A percentile compares a stretch with the other conserved stretches of the same genome.
Conservation (phyloP, 2,888 invertebrate genomes). For the Hirtodrosophila cameraria region DNA sequence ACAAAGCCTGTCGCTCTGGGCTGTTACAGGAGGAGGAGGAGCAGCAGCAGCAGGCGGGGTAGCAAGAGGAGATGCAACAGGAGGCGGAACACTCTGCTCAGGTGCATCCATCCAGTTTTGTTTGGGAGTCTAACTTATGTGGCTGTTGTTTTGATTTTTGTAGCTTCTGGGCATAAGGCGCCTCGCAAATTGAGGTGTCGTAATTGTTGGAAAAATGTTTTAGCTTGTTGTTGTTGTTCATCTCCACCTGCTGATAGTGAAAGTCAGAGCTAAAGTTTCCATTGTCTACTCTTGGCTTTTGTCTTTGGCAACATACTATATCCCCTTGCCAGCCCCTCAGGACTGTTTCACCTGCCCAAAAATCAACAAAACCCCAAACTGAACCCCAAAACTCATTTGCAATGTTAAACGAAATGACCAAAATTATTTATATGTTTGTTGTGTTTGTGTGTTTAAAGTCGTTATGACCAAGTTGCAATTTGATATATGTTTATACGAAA, state of each 20-base stretch:
- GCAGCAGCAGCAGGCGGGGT: too few species aligned
- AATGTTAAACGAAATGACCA: constrained; percentile 57
- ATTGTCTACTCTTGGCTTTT: constrained; percentile 45
- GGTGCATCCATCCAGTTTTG: constrained; percentile 7
- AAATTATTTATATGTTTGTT: constrained; percentile 21
- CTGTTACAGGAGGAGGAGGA: constrained; percentile 5
- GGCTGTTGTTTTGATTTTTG: constrained; percentile 62
- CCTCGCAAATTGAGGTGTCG: constrained; percentile 72
- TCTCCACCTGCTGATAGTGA: constrained; percentile 66
- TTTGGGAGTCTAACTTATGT: constrained; percentile 31
- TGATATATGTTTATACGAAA: not conserved
- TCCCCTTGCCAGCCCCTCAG: constrained; percentile 42
- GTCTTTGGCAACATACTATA: too few species aligned
- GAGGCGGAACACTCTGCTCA: constrained; percentile 32
- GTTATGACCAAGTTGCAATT: not conserved
- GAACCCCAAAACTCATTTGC: constrained; percentile 53
- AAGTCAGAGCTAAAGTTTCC: constrained; percentile 63
- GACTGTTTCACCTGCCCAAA: constrained; percentile 24
- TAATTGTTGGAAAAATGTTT: constrained; percentile 63
- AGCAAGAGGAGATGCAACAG: constrained; percentile 14
- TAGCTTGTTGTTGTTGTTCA: constrained; percentile 40
- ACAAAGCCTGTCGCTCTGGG: constrained; percentile 31
- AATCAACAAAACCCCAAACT: not conserved
- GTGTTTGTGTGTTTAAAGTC: not conserved
- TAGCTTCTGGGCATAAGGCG: constrained; percentile 72